Evolutionary conservation across 1,140 invertebrate species (phyloP), one percentile per base, ranked within the genome.

Genomic region (Parasteatoda tepidariorum): DNA sequence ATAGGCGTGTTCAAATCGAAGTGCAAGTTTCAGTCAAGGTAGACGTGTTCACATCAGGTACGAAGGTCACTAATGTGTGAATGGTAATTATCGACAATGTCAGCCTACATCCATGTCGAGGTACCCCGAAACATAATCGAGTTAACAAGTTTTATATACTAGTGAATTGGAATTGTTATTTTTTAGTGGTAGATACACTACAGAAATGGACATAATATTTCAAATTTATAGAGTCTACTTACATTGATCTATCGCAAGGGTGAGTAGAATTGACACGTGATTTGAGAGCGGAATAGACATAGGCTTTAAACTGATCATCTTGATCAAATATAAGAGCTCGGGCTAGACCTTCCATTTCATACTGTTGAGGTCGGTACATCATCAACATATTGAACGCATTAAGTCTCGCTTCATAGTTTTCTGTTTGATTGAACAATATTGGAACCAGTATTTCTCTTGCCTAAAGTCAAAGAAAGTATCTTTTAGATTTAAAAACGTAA

Each of bases 361-460:
- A 78, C 22, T 79, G 55, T n/a, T 22, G 6, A 9, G 83, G 78
- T 22, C 54, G 28, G 26, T 62, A 61, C 26, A 54, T 70, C 34
- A 85, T 48, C 11, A 68, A 26, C 2, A 83, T n/a, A 13, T 9
- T 30, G 54, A 84, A 85, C 18, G 85, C 83, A 11, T 70, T 38
- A 13, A 85, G 26, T 28, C 85, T 54, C 7, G 85, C 15, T 48
- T 85, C 76, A 28, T 82, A 79, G 54, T 71, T 55, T 30, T 85
- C 85, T 22, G 38, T 76, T 22, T 55, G 41, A 30, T 85, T 84
- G 62, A 62, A 79, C 31, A 85, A 70, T 1, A 84, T 30, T 24
- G 85, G 84, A 18, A 83, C 59, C 26, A 83, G 7, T 2, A 85
- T 26, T 15, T 67, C 68, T 9, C 59, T 6, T 15, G 84, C 75